Conservation (phyloP, 2,113 vertebrate genomes). For the Haliaeetus leucogaster region DNA sequence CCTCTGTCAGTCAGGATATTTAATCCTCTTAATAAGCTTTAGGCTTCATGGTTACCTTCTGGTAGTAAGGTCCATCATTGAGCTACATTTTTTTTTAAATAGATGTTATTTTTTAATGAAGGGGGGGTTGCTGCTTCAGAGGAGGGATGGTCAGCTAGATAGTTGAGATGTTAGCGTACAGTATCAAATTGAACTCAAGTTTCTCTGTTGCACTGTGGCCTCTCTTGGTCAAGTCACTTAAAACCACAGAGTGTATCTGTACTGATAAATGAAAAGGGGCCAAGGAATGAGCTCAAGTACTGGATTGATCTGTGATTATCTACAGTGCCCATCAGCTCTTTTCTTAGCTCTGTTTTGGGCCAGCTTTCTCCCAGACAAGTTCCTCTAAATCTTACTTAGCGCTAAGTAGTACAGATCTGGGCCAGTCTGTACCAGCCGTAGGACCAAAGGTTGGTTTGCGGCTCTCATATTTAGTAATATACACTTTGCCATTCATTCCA, state of each 20-base stretch:
- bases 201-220: neutral
- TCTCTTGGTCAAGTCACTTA: neutral
- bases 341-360: neutral
- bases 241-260: neutral
- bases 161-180: neutral
- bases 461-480: neutral
- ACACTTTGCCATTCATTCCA: neutral
- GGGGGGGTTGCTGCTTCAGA: neutral
- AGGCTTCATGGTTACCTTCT: neutral
- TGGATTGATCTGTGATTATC: neutral
- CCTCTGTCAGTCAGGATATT: neutral
- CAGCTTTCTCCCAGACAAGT: neutral
- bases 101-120: neutral
- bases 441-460: neutral
- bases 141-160: neutral
- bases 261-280: neutral
- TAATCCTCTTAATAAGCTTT: slow-evolving; percentile 29
- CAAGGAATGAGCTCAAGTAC: neutral
- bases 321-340: neutral
- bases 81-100: neutral
- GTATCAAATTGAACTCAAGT: neutral
- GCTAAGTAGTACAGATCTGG: neutral
- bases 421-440: neutral
- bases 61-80: neutral
- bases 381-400: neutral